Evolutionary conservation across 2,113 vertebrate genomes (phyloP), one percentile per base, ranked within the genome.

Genomic region (Corythornis vintsioides): DNA sequence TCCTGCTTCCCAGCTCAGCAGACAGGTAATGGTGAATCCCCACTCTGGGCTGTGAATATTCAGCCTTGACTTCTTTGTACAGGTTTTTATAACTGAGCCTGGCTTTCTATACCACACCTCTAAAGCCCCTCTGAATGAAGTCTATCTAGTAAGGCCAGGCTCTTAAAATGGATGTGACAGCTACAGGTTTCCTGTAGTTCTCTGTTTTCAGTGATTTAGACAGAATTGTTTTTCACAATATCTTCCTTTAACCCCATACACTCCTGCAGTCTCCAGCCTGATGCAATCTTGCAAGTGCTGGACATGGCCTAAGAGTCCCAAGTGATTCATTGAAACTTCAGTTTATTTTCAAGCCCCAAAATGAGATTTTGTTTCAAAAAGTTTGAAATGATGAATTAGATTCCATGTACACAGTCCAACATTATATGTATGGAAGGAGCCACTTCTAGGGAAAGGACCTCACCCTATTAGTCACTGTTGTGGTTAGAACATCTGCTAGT

Each of bases 21-120:
- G 40, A 29, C 19, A 53, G 50, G 70, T 57, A 40, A 20, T 10
- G 71, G 25, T 67, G 85, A 47, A 47, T 63, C 43, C 13, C 15
- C 0, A 0, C 0, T 1, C 5, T 48, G n/a, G 45, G 42, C 42
- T 3, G 2, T 42, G 45, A 10, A 33, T 66, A 1, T 67, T 48
- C 40, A 74, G 18, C 22, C 65, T 80, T 72, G 71, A 14, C 31
- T 63, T 67, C 56, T 35, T 35, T 56, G 4, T 31, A 33, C 6
- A 15, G 4, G 9, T 87, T 69, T 80, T 50, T 40, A 3, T 53
- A 72, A 72, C 69, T 24, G 40, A 72, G 18, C 50, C 57, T 63
- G 55, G n/a, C 26, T 71, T 56, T 93, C 48, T 45, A 64, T 33
- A 28, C 43, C n/a, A 17, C 4, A 28, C 8, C 35, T 69, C 77